Evolutionary conservation across 2,797 vertebrate species (phyloP).

Genomic region (Sylvilagus floridanus): DNA sequence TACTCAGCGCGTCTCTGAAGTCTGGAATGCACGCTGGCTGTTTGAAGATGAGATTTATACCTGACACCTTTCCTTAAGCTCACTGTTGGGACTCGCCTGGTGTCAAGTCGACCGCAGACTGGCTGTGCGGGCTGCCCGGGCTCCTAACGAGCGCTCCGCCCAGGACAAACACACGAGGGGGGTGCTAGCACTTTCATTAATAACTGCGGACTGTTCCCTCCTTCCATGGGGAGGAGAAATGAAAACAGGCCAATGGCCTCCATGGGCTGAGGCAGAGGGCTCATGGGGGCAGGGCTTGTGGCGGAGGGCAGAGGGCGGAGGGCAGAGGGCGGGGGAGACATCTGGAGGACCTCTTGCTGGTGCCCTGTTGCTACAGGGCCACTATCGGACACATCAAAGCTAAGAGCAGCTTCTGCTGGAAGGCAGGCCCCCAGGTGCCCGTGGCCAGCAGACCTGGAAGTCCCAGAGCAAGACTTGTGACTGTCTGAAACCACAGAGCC

Average conservation of each 20-base stretch:
- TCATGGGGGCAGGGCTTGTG: neutral
- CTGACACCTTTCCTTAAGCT: conserved; percentile 90
- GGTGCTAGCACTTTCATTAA: conserved; percentile 92
- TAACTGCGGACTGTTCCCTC: conserved; percentile 83
- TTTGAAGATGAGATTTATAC: conserved; percentile 94
- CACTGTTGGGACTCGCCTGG: conserved; percentile 95
- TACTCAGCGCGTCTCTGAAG: conserved; percentile 90
- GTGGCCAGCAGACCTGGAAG: neutral
- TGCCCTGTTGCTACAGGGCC: neutral
- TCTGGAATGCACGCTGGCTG: conserved; percentile 91
- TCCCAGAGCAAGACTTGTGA: neutral
- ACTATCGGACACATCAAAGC: neutral
- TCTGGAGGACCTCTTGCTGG: neutral
- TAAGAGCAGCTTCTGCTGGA: neutral
- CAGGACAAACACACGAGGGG: conserved; percentile 91
- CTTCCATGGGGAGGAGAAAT: conserved; percentile 67
- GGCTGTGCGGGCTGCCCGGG: conserved; percentile 92
- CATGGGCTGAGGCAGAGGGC: neutral
- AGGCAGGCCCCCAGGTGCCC: neutral
- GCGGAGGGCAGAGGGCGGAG: fast-evolving
- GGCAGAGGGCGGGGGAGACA: neutral
- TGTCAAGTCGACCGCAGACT: conserved; percentile 94
- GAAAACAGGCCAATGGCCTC: conserved; percentile 34
- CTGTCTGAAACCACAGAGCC: neutral
- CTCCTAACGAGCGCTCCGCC: conserved; percentile 93